Evolutionary conservation across 2,888 invertebrate genomes (phyloP), one percentile per base, ranked within the genome.

Genomic region (Scelioninae gen. 1): DNA sequence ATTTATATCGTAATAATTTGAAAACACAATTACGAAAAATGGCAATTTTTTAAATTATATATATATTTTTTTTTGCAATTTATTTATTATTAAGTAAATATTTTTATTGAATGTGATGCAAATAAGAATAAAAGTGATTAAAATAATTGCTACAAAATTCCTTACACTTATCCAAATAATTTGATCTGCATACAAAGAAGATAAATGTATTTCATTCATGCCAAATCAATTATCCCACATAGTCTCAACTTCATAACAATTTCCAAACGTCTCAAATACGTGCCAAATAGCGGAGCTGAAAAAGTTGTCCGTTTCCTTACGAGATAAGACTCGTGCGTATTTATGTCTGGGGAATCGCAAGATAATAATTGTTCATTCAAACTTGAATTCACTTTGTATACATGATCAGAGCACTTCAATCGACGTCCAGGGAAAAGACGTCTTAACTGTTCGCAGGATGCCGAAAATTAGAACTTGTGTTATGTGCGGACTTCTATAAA

Each of bases 371-470:
- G 69, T 72, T 71, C 60, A 60, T 60, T 77, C 74, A 77, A 71
- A 82, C 47, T 78, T 71, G 23, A 40, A 65, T 78, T 71, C 65
- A 78, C 69, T 78, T 78, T 71, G 65, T 69, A 78, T 78, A 55
- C 62, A 78, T 65, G 78, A 78, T 71, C 49, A 55, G 51, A 43
- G 66, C 51, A 49, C 58, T 71, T 45, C 66, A 65, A 82, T 82
- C 65, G 55, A 58, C 66, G 81, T 62, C 58, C 49, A 23, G 81
- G 76, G 76, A 71, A n/a, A 62, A 43, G 10, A 45, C 38, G 62
- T 77, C 62, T 68, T 43, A 65, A 58, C 13, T 68, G 45, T 53
- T 62, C 31, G 29, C 32, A 29, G 51, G 13, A 32, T 53, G 40
- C 40, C 16, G 38, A 32, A 45, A 66, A 76, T 58, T 49, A 63